Base-by-base conservation (phyloP, 2,888 invertebrate species). In the Dicranocentrus wangi region DNA sequence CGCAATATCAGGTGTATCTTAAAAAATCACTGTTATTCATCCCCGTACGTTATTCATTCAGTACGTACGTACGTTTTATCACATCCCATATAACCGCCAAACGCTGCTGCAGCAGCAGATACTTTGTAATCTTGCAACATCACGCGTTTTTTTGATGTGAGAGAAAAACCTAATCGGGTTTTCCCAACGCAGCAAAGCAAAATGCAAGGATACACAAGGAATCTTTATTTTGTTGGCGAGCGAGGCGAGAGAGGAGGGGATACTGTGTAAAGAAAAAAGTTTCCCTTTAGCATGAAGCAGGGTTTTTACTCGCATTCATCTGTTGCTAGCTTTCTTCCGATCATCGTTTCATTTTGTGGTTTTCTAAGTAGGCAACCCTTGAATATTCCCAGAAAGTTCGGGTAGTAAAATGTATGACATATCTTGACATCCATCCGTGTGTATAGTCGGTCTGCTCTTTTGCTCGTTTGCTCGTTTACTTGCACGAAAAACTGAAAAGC, bases 161-260 rank as follows among this genome's bases (percentile, higher is more conserved):
- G 39, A 65, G 42, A 65, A 73, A 32, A 73, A 23, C 69, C 47
- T 61, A 77, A 77, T 77, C 77, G 77, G 77, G 43, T 77, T 77
- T 77, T 60, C 76, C 60, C 60, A 69, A 68, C 17, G 58, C 53
- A 58, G 25, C 15, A 58, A 21, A 32, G 21, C 13, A 28, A 61
- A 17, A 27, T 28, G 25, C 32, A 60, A 25, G 13, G 61, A n/a
- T 51, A 19, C 15, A 47, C 53, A 63, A 63, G 32, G 39, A 43
- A 10, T 17, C n/a, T n/a, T 10, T 13, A 47, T 68, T 21, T 68
- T 28, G 21, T 32, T 68, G 21, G 66, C 17, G 27, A 39, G 13
- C 13, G 39, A 7, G 13, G 10, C 32, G 32, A 32, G 32, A 32
- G 32, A 7, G 32, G 32, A 32, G 10, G 32, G 32, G 32, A 32